Conservation (phyloP, 2,113 vertebrate genomes). For the Diphyllodes magnificus region DNA sequence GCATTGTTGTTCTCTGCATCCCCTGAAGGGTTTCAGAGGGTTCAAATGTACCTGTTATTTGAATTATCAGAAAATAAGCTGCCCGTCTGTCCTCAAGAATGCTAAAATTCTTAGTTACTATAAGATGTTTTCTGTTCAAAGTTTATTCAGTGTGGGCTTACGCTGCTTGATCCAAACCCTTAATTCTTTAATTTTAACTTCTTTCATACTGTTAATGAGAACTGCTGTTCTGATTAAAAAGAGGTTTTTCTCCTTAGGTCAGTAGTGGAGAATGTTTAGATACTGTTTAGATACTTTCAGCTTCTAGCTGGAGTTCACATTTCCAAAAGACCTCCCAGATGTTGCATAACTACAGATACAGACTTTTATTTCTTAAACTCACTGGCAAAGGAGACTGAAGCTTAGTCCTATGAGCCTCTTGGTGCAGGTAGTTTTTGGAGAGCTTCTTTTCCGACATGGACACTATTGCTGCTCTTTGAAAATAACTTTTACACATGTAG, state of each 20-base stretch:
- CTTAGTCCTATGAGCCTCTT: not conserved
- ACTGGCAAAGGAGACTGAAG: not conserved
- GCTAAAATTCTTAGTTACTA: not conserved
- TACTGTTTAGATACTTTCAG: not conserved
- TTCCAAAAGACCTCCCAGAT: not conserved
- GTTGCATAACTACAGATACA: not conserved
- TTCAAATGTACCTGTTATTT: not conserved
- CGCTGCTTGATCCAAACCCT: not conserved
- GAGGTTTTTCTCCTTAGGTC: not conserved
- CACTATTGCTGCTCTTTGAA: slow-evolving; percentile 1
- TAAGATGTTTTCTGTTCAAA: not conserved
- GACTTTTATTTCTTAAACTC: not conserved
- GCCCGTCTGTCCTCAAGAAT: not conserved
- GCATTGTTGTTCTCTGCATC: not conserved
- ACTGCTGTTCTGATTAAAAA: not conserved
- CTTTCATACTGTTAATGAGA: not conserved
- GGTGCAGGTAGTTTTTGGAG: not conserved
- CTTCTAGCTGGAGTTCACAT: not conserved
- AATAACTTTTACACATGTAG: not conserved
- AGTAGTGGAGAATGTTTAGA: not conserved
- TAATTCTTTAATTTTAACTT: not conserved
- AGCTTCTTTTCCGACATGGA: not conserved
- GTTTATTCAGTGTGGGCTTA: not conserved
- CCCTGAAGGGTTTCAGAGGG: not conserved
- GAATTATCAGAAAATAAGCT: not conserved